Evolutionary conservation across 2,797 vertebrate species (phyloP).

Genomic region (Podarcis lilfordi): DNA sequence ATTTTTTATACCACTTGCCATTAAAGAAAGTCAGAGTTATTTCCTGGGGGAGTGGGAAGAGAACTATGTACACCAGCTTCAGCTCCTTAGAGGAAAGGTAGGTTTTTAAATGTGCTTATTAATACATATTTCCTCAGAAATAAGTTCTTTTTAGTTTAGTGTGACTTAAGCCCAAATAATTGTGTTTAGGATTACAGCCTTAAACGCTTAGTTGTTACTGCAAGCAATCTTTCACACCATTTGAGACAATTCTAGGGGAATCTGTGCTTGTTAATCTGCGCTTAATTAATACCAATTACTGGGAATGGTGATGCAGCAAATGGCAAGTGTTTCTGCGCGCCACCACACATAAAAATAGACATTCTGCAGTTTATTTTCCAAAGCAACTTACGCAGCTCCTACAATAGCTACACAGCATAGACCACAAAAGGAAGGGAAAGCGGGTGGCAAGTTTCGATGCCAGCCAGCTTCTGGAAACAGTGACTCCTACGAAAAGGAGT

Average conservation of each 20-base stretch:
- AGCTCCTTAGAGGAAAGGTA: neutral
- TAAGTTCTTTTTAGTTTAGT: neutral
- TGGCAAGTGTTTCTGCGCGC: neutral
- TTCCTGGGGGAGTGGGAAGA: neutral
- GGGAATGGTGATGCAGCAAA: neutral
- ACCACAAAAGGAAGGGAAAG: conserved; percentile 40
- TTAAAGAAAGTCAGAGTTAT: too few relatives aligned
- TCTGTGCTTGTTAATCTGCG: neutral
- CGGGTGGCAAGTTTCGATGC: conserved; percentile 3
- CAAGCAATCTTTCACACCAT: neutral
- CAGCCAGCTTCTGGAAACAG: conserved; percentile 14
- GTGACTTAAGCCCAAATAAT: neutral
- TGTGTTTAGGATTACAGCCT: neutral
- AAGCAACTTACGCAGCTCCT: neutral
- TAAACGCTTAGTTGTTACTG: neutral
- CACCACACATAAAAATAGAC: neutral
- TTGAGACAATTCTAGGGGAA: neutral
- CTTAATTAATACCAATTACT: neutral
- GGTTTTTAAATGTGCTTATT: neutral
- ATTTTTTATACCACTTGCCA: too few relatives aligned
- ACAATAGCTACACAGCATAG: conserved; percentile 7
- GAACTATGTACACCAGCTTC: neutral
- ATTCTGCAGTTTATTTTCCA: neutral
- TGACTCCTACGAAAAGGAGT: neutral
- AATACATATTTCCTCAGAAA: neutral